Evolutionary conservation across 2,113 vertebrate species (phyloP).

Genomic region (Chionomys nivalis): DNA sequence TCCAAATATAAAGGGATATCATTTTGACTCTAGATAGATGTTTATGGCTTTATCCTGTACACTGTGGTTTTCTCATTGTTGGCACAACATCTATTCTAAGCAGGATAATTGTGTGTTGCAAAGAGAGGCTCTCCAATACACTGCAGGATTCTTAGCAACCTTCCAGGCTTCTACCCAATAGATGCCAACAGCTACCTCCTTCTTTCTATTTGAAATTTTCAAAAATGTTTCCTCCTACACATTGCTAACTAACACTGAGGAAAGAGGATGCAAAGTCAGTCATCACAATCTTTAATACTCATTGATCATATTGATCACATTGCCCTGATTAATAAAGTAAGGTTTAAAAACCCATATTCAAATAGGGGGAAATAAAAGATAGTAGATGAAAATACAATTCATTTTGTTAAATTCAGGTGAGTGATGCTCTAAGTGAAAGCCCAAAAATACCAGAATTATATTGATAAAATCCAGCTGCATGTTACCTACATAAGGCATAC

Average conservation of each 20-base stretch:
- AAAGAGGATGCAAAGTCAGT: neutral
- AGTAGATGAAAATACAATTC: neutral
- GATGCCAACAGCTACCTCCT: neutral
- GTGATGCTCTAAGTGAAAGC: neutral
- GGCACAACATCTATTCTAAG: neutral
- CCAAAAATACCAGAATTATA: neutral
- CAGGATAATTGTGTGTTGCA: neutral
- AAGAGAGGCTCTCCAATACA: neutral
- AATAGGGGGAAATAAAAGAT: neutral
- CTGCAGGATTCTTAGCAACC: neutral
- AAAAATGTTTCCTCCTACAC: neutral
- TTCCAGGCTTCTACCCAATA: neutral
- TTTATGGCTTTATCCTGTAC: neutral
- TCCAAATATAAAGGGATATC: neutral
- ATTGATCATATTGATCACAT: neutral
- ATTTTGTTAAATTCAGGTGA: neutral
- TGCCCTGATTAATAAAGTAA: neutral
- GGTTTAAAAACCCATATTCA: neutral
- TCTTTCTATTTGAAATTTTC: neutral
- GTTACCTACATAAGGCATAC: neutral
- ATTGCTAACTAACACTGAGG: neutral
- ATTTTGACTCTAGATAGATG: neutral
- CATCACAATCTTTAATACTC: neutral
- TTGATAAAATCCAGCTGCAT: neutral
- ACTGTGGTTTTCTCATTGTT: neutral